Percentiles rank a stretch among this genome's conserved stretches.
Conservation (phyloP, 2,888 invertebrate genomes). For the Epirrita christyi region DNA sequence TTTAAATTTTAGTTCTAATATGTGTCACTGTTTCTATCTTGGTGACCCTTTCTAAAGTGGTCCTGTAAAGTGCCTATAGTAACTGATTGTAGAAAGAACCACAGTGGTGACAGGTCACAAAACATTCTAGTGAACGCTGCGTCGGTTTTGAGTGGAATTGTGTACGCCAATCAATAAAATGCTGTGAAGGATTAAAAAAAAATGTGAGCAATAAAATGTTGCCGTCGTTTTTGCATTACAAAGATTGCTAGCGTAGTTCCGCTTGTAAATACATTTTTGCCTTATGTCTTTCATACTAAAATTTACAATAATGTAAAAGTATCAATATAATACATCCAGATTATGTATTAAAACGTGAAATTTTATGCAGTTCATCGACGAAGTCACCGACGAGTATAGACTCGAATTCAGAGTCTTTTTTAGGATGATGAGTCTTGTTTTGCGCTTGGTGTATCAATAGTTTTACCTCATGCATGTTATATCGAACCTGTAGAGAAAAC, state of each 20-base stretch:
- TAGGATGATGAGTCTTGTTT: no score
- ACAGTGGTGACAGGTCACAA: neutral
- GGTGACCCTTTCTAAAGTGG: neutral
- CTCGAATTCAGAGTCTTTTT: no score
- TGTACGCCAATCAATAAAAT: neutral
- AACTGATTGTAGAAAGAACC: neutral
- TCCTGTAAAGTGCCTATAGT: neutral
- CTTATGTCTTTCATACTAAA: neutral
- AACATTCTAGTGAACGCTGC: constrained; percentile 6
- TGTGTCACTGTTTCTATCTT: no score
- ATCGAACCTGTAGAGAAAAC: constrained; percentile 39
- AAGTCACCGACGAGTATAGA: no score
- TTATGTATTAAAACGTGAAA: no score
- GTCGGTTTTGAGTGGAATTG: constrained; percentile 8
- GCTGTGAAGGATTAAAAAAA: neutral
- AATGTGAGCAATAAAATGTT: constrained; percentile 1
- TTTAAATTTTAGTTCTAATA: constrained; percentile 45
- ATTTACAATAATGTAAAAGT: neutral
- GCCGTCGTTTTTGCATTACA: neutral
- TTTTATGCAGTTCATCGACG: no score
- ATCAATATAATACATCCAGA: neutral
- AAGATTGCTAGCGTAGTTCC: constrained; percentile 3
- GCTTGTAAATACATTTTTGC: constrained; percentile 10
- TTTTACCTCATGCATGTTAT: constrained; percentile 51
- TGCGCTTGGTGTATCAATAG: constrained; percentile 26